phyloP scores from a whole-genome alignment of 1,140 invertebrate genomes.

The Atopsyche davidsoni region DNA sequence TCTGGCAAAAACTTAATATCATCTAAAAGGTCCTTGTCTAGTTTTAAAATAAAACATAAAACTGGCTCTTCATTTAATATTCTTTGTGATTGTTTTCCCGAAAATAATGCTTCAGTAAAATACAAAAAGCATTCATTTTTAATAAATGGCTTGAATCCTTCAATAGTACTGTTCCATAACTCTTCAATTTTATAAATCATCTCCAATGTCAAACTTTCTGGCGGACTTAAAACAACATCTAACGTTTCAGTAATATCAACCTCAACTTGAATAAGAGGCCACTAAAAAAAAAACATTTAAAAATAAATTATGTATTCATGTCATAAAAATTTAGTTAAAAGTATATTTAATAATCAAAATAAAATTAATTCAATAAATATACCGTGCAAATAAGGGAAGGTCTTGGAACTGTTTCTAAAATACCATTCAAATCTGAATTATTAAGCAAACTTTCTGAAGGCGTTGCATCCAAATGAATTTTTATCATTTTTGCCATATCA shows the following conservation, averaged over 20 bases:
- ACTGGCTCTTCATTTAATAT: slow-evolving; percentile 33
- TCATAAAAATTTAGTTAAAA: slow-evolving; percentile 10
- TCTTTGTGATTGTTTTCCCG: too few relatives aligned
- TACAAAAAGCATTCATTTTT: slow-evolving; percentile 41
- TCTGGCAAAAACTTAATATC: slow-evolving; percentile 50
- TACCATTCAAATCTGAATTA: too few relatives aligned
- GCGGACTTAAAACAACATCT: slow-evolving; percentile 50
- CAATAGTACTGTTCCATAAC: slow-evolving; percentile 56
- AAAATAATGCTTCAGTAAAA: too few relatives aligned
- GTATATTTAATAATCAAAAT: too few relatives aligned
- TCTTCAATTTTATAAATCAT: slow-evolving; percentile 49
- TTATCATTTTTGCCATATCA: slow-evolving; percentile 54
- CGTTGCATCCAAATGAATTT: slow-evolving; percentile 44
- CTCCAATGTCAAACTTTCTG: slow-evolving; percentile 45
- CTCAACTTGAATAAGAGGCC: slow-evolving; percentile 53
- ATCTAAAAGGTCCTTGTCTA: slow-evolving; percentile 54
- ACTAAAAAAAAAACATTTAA: slow-evolving; percentile 36
- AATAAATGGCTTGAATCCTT: slow-evolving; percentile 61
- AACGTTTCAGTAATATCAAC: slow-evolving; percentile 44
- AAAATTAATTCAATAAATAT: too few relatives aligned
- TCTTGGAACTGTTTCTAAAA: too few relatives aligned
- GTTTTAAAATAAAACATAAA: slow-evolving; percentile 55
- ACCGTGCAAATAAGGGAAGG: too few relatives aligned
- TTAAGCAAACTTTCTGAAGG: slow-evolving; percentile 25
- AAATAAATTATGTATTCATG: background rate